A percentile compares a stretch with the other conserved stretches of the same genome.
Evolutionary conservation across 2,888 invertebrate species (phyloP).

Genomic region (Drosophila leonis): DNA sequence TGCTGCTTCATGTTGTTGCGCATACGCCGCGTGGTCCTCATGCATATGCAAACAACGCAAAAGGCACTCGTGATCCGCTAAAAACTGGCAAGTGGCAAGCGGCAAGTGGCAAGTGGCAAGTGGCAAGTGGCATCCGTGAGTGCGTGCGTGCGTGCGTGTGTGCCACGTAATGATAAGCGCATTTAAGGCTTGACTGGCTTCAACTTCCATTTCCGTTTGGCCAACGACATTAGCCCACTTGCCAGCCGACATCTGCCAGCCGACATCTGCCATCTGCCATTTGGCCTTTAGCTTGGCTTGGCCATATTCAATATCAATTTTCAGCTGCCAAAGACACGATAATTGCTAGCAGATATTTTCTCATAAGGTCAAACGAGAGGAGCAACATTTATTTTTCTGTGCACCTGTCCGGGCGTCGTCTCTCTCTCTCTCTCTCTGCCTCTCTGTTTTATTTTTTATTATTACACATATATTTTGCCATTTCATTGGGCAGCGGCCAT

Average conservation of each 20-base stretch:
- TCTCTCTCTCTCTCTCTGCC: neutral
- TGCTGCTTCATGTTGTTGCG: constrained; percentile 26
- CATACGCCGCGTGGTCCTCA: constrained; percentile 55
- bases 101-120: constrained; percentile 16
- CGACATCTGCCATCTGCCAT: neutral
- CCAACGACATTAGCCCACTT: constrained; percentile 18
- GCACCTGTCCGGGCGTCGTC: constrained; percentile 53
- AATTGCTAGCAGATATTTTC: constrained; percentile 53
- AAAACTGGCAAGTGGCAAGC: constrained; percentile 15
- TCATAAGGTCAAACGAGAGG: constrained; percentile 60
- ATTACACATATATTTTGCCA: constrained; percentile 55
- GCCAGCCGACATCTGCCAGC: constrained; percentile 11
- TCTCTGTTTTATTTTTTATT: constrained; percentile 3
- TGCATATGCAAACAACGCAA: constrained; percentile 58
- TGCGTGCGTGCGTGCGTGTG: constrained; percentile 24
- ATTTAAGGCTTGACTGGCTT: constrained; percentile 69
- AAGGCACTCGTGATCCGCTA: constrained; percentile 31
- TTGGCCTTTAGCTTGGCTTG: neutral
- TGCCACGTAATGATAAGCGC: constrained; percentile 72
- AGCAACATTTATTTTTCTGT: neutral
- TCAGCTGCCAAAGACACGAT: constrained; percentile 49
- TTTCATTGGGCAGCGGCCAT: constrained; percentile 61
- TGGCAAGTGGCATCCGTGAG: constrained; percentile 22
- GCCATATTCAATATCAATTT: constrained; percentile 45
- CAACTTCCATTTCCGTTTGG: constrained; percentile 22